Base-by-base conservation (phyloP, 1,140 invertebrate genomes). In the Vanessa tameamea region DNA sequence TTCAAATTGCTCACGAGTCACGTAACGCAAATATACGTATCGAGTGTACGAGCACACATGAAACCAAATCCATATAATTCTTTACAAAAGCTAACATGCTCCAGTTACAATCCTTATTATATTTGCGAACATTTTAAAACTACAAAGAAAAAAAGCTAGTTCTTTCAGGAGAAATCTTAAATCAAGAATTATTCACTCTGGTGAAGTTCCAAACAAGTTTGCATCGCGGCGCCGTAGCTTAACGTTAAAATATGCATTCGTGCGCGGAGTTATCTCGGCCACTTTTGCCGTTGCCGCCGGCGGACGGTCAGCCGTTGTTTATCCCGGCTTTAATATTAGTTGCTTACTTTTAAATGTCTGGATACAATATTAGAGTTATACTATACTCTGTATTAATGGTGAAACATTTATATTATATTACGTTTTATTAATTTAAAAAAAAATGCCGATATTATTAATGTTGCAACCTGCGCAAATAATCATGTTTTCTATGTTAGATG, bases 221-320 rank as follows among this genome's bases (percentile, higher is more conserved):
- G 86, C 84, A 83, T 78, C 80, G 82, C 72, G 80, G 83, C 80
- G 79, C 82, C 81, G 82, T 84, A 88, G 86, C 86, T 89, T 89
- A 92, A 85, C 83, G 86, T 82, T 89, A 88, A 92, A 91, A 89
- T 92, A 92, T 92, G 88, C 88, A 91, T 89, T 87, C 85, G 84
- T 87, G 86, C 77, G 72, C 79, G 72, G 83, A 88, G 83, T 84
- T 90, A 87, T 87, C 88, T 88, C 84, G 85, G 84, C 84, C 84
- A 90, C 83, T 90, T 86, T 86, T 87, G 81, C 86, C 77, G 80
- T 84, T 75, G 81, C 80, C 84, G 78, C 69, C 79, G 83, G 82
- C 84, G 78, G 78, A 69, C 82, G 87, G 85, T 87, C 84, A 87
- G 77, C 74, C 82, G 71, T 87, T 88, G 85, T 89, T 90, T 90